Evolutionary conservation across 1,140 invertebrate species (phyloP).

Genomic region (Contarinia nasturtii): DNA sequence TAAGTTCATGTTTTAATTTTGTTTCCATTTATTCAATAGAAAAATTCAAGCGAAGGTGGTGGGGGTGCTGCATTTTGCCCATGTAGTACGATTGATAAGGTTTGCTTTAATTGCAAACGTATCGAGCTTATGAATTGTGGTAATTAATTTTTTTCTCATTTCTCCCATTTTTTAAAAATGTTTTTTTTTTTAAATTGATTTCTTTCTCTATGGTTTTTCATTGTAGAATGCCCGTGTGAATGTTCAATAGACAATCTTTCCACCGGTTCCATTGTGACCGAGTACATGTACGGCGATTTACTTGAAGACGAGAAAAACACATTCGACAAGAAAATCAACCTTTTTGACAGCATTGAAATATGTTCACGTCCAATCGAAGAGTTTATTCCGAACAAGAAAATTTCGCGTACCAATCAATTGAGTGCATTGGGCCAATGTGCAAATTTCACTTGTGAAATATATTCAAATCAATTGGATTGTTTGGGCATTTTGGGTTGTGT

Average conservation of each 20-base stretch:
- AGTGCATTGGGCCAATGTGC: constrained; percentile 27
- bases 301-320: constrained; percentile 13
- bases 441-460: constrained; percentile 62
- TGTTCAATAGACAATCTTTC: constrained; percentile 32
- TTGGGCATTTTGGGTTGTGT: constrained; percentile 73
- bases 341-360: too few relatives aligned
- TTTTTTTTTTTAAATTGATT: too few relatives aligned
- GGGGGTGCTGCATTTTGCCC: constrained; percentile 57
- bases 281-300: constrained; percentile 4
- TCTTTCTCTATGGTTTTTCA: too few relatives aligned
- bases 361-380: too few relatives aligned
- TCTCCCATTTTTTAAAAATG: too few relatives aligned
- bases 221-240: constrained; percentile 91
- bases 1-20: too few relatives aligned
- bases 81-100: constrained; percentile 72
- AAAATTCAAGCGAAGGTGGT: constrained; percentile 47
- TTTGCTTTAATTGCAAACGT: constrained; percentile 79
- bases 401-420: constrained; percentile 17
- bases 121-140: constrained; percentile 90
- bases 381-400: too few relatives aligned
- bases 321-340: not conserved
- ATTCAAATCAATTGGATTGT: constrained; percentile 52
- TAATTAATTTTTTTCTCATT: too few relatives aligned
- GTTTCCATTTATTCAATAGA: constrained; percentile 4
- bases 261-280: too few relatives aligned